These are phyloP conservation scores for Eudemis profundana DNA, from an alignment of 2,888 invertebrate genomes.

Conservation along the genomic window DNA sequence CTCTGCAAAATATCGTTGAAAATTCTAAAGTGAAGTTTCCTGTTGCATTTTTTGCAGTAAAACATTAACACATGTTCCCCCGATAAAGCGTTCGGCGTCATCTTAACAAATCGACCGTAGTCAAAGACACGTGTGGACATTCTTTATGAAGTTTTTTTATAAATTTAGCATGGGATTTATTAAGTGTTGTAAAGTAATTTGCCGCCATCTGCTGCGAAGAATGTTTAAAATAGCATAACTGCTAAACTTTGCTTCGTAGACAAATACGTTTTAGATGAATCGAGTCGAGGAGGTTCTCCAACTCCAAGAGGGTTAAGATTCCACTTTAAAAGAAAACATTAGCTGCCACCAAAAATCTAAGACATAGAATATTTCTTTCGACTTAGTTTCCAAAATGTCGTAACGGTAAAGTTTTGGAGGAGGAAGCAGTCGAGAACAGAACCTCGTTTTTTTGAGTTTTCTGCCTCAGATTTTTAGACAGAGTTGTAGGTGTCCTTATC, in stretches of 20 bases:
- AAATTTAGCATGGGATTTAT: constrained; percentile 29
- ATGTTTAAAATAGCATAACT: constrained; percentile 1
- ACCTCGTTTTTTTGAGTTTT: no score
- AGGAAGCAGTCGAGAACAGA: no score
- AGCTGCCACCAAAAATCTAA: no score
- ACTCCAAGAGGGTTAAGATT: no score
- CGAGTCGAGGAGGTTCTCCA: no score
- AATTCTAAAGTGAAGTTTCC: constrained; percentile 20
- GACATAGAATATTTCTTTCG: no score
- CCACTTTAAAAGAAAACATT: no score
- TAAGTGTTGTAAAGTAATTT: constrained; percentile 32
- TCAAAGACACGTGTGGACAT: constrained; percentile 37
- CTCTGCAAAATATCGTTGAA: neutral
- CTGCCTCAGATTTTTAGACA: no score
- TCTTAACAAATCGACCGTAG: constrained; percentile 42
- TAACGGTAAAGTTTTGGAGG: no score
- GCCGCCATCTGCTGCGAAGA: constrained; percentile 23
- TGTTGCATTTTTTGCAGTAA: constrained; percentile 26
- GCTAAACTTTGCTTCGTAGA: neutral
- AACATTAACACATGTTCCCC: constrained; percentile 31
- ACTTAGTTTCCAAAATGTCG: no score
- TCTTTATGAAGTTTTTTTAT: constrained; percentile 29
- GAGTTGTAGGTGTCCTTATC: no score
- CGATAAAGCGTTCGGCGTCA: constrained; percentile 41
- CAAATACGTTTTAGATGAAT: neutral